A percentile compares a stretch with the other conserved stretches of the same genome.
phyloP scores from a whole-genome alignment of 2,113 vertebrate species.

The Oryzias woworae region DNA sequence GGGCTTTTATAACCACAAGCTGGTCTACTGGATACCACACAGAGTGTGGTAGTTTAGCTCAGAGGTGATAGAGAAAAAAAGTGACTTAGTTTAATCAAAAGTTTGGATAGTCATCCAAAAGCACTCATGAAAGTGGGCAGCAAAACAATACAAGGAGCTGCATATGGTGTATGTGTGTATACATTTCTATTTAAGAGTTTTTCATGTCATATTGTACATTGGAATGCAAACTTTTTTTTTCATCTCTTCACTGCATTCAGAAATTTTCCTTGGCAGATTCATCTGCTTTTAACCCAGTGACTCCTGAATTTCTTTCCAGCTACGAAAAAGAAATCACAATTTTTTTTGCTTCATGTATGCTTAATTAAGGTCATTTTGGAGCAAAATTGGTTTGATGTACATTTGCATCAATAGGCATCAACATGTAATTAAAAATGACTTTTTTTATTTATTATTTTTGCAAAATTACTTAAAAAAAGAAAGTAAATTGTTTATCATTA shows the following conservation, averaged over 20 bases:
- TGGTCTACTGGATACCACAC: constrained; percentile 62
- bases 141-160: constrained; percentile 23
- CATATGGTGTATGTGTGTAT: constrained; percentile 13
- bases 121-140: constrained; percentile 64
- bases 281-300: too few species aligned
- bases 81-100: constrained; percentile 73
- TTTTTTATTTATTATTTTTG: too few species aligned
- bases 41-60: constrained; percentile 73
- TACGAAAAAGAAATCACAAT: too few species aligned
- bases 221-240: background rate
- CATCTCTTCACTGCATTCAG: background rate
- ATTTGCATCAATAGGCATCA: too few species aligned
- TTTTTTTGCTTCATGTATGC: too few species aligned
- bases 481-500: too few species aligned
- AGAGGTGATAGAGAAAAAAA: constrained; percentile 69
- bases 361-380: too few species aligned
- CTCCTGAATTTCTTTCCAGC: too few species aligned
- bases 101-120: constrained; percentile 74
- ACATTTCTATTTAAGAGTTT: constrained; percentile 9
- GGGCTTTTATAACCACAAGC: constrained; percentile 75
- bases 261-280: too few species aligned
- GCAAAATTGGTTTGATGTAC: too few species aligned
- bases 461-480: too few species aligned
- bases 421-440: too few species aligned
- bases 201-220: constrained; percentile 12